phyloP scores from a whole-genome alignment of 2,797 vertebrate genomes.

The Typhlichthys subterraneus region DNA sequence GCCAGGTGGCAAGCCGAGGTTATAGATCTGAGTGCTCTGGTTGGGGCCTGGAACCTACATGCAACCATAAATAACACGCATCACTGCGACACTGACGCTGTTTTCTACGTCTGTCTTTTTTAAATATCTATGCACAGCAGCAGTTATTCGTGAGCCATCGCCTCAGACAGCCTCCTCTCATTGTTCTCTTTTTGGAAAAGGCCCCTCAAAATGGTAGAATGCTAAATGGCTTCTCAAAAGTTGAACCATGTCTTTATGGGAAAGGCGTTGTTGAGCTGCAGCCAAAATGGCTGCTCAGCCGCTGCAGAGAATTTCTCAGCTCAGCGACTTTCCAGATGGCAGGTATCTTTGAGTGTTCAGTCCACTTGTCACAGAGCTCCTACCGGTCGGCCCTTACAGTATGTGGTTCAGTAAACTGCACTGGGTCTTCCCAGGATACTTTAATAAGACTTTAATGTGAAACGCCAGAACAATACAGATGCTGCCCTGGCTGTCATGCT shows the following conservation, averaged over 20 bases:
- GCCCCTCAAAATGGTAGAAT: constrained; percentile 5
- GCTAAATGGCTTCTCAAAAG: not conserved
- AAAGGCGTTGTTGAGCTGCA: constrained; percentile 39
- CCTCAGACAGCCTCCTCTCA: not conserved
- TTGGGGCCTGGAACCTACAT: not conserved
- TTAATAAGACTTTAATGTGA: constrained; percentile 64
- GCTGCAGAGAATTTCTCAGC: constrained; percentile 68
- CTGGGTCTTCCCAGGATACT: constrained; percentile 34
- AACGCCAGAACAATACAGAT: constrained; percentile 53
- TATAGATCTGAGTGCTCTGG: no score
- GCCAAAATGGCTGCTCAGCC: constrained; percentile 53
- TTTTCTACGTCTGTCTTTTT: no score
- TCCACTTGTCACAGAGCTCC: constrained; percentile 50
- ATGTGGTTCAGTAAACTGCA: constrained; percentile 32
- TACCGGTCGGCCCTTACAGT: constrained; percentile 42
- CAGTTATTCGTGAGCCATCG: not conserved
- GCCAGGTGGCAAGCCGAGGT: no score
- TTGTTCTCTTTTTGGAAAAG: not conserved
- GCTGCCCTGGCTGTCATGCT: constrained; percentile 30
- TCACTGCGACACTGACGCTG: not conserved
- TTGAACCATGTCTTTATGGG: not conserved
- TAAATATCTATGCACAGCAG: not conserved
- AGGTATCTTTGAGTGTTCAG: constrained; percentile 66
- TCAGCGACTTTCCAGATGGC: constrained; percentile 71
- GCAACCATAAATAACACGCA: not conserved